Percentiles rank a stretch among this genome's conserved stretches.
phyloP scores from a whole-genome alignment of 2,888 invertebrate genomes.

The Malacosoma neustria region DNA sequence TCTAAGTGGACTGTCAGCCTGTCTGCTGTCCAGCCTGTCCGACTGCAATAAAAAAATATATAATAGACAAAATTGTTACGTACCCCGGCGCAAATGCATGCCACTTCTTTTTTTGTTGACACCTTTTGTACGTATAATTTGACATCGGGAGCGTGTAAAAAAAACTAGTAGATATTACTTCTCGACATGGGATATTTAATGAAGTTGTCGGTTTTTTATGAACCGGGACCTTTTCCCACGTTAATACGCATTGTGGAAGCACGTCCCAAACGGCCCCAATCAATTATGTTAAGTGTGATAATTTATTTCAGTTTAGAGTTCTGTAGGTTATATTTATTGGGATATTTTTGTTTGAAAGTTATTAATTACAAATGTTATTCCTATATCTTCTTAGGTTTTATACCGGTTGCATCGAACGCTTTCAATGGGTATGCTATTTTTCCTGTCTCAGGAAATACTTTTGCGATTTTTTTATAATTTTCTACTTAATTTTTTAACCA shows the following conservation, averaged over 20 bases:
- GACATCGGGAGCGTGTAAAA: slow-evolving; percentile 68
- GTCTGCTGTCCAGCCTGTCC: no score
- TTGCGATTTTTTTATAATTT: no score
- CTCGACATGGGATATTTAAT: slow-evolving; percentile 73
- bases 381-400: no score
- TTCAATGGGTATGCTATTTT: no score
- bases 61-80: slow-evolving; percentile 45
- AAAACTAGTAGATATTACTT: slow-evolving; percentile 67
- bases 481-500: no score
- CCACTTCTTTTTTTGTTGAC: slow-evolving; percentile 66
- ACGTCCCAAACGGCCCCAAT: slow-evolving; percentile 64
- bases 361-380: no score
- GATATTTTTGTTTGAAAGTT: no score
- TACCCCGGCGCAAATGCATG: slow-evolving; percentile 38
- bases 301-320: slow-evolving; percentile 30
- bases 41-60: not conserved
- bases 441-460: no score
- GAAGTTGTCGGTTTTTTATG: slow-evolving; percentile 57
- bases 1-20: no score
- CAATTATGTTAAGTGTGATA: slow-evolving; percentile 71
- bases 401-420: no score
- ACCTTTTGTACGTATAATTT: slow-evolving; percentile 73
- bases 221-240: slow-evolving; percentile 53
- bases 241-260: slow-evolving; percentile 51
- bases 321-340: slow-evolving; percentile 2